Percentiles rank a stretch among this genome's conserved stretches.
Evolutionary conservation across 2,113 vertebrate species (phyloP).

Genomic region (Cinclus mexicanus): DNA sequence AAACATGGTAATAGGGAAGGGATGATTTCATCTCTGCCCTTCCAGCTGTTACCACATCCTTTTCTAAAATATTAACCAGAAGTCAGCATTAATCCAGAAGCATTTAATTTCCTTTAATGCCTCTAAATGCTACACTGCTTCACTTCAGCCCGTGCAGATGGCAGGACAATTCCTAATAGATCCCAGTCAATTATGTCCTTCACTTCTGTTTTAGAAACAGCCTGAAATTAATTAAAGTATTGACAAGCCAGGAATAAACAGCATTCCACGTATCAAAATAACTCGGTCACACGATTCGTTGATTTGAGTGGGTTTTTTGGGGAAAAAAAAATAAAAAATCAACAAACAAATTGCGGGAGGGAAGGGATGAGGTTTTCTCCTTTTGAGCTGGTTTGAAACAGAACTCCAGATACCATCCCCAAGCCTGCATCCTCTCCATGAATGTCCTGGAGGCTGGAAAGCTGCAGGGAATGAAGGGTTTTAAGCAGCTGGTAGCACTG

Average conservation of each 20-base stretch:
- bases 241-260: slow-evolving; percentile 39
- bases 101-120: neutral
- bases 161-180: slow-evolving; percentile 28
- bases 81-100: slow-evolving; percentile 1
- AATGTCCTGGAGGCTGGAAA: neutral
- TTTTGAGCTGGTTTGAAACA: neutral
- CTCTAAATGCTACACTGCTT: neutral
- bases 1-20: neutral
- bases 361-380: neutral
- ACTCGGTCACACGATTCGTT: neutral
- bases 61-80: slow-evolving; percentile 15
- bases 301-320: neutral
- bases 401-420: neutral
- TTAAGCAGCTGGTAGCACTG: neutral
- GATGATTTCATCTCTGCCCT: neutral
- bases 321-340: neutral
- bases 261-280: neutral
- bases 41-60: neutral
- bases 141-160: neutral
- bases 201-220: slow-evolving; percentile 43
- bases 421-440: rapidly evolving
- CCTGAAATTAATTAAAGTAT: slow-evolving; percentile 42
- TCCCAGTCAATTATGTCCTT: neutral
- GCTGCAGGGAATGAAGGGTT: neutral
- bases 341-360: neutral